A percentile compares a stretch with the other conserved stretches of the same genome.
Conservation (phyloP, 2,888 invertebrate species). For the Tenthredo amoena region DNA sequence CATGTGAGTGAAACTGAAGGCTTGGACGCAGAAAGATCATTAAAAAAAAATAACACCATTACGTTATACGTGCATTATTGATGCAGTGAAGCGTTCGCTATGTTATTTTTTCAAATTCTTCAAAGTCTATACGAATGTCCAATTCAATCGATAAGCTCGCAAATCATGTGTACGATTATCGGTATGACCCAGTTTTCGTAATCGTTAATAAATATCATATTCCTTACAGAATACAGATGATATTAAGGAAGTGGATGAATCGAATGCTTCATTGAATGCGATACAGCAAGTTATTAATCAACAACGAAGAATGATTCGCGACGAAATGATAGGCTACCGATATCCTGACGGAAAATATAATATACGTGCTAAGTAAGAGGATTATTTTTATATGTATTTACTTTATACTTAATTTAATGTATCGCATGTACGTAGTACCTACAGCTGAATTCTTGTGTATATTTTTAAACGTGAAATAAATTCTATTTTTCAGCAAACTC, state of each 20-base stretch:
- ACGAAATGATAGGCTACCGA: conserved; percentile 82
- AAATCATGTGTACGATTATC: not conserved
- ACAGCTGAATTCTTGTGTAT: not conserved
- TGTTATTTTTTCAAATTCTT: not conserved
- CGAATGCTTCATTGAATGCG: conserved; percentile 73
- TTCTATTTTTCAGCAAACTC: conserved; percentile 77
- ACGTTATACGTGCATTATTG: no score
- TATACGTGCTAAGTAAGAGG: conserved; percentile 78
- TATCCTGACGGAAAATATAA: conserved; percentile 82
- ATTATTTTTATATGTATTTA: not conserved
- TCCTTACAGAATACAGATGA: conserved; percentile 18
- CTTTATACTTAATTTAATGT: not conserved
- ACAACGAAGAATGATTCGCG: conserved; percentile 80
- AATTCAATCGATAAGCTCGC: not conserved
- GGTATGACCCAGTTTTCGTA: not conserved
- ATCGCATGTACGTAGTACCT: not conserved
- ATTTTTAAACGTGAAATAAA: not conserved
- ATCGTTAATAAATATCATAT: not conserved
- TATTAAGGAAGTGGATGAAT: conserved; percentile 28
- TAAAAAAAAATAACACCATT: not conserved
- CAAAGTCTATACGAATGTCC: not conserved
- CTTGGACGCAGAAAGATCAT: not conserved
- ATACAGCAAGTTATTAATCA: conserved; percentile 81
- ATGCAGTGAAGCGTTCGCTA: not conserved
- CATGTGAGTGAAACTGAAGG: not conserved